Conservation (phyloP, 2,113 vertebrate genomes). For the Conger conger region DNA sequence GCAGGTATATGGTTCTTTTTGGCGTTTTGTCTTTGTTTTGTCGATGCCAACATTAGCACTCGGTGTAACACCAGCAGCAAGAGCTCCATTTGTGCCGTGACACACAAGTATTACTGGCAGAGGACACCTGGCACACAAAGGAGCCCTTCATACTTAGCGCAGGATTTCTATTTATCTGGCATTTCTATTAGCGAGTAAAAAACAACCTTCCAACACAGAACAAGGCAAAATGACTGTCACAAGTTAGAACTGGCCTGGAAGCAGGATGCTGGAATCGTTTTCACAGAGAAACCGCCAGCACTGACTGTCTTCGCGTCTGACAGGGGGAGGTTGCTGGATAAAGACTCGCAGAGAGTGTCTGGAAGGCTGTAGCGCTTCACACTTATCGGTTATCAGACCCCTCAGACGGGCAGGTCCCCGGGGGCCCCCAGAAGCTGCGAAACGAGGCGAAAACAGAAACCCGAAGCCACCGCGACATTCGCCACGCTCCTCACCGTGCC, state of each 20-base stretch:
- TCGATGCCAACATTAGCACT: too few relatives aligned
- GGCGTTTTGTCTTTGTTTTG: too few relatives aligned
- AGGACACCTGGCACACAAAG: neutral
- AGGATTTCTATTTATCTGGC: neutral
- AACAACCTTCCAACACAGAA: too few relatives aligned
- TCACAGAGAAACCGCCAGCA: neutral
- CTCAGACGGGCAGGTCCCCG: neutral
- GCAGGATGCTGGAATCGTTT: neutral
- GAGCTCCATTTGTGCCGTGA: too few relatives aligned
- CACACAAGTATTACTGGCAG: neutral
- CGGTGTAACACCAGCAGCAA: too few relatives aligned
- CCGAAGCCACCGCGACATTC: conserved; percentile 4
- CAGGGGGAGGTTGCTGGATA: neutral
- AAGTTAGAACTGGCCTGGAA: too few relatives aligned
- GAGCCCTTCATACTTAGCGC: neutral
- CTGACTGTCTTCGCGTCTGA: neutral
- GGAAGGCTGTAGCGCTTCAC: neutral
- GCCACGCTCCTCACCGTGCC: neutral
- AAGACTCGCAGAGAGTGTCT: neutral
- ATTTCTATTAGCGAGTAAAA: too few relatives aligned
- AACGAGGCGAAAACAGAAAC: neutral
- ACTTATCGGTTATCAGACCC: conserved; percentile 14
- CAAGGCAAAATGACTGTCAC: too few relatives aligned
- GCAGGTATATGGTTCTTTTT: too few relatives aligned
- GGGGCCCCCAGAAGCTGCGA: neutral